Base-by-base conservation (phyloP, 2,888 invertebrate species). In the Oscheius onirici region DNA sequence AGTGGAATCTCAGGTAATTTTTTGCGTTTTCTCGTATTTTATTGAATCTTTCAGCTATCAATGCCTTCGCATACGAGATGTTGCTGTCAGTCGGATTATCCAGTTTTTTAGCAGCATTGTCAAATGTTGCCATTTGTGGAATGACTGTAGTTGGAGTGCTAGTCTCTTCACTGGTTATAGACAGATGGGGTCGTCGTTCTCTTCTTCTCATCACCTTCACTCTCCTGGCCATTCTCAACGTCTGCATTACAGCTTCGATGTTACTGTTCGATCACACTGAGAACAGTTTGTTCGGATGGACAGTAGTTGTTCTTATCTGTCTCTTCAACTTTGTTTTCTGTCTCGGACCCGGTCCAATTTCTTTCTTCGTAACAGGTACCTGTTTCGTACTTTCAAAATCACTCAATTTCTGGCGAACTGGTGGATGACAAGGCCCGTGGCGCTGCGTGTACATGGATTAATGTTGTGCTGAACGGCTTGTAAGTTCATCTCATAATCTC, bases 211-310 rank as follows among this genome's bases (percentile, higher is more conserved):
- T 65, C 28, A 70, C 67, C n/a, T 74, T 74, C 51, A 22, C 41
- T 0, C 28, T 71, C 26, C 54, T 74, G 13, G 66, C 70, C 17
- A 41, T 74, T 26, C 34, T 71, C 22, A 83, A 83, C 68, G 26
- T 80, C 49, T 49, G 46, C 22, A 80, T 83, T 51, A 74, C 69
- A 63, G 67, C 44, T 8, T 71, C 73, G 22, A 82, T 82, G 81
- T 58, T 68, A 24, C 52, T 61, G n/a, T 79, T 79, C 58, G 69
- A 76, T 5, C 17, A 41, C 22, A 55, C 65, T 0, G 67, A 63
- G 6, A 34, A 71, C 2, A 17, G 17, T 10, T 3, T 57, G 11
- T 44, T 76, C 34, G 74, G 76, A 13, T 74, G 72, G 73, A 43
- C 26, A 11, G 52, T 72, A 24, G 71, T 74, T 17, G 46, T 28